Evolutionary conservation across 2,797 vertebrate species (phyloP), one percentile per base, ranked within the genome.

Genomic region (Sebastes alutus): DNA sequence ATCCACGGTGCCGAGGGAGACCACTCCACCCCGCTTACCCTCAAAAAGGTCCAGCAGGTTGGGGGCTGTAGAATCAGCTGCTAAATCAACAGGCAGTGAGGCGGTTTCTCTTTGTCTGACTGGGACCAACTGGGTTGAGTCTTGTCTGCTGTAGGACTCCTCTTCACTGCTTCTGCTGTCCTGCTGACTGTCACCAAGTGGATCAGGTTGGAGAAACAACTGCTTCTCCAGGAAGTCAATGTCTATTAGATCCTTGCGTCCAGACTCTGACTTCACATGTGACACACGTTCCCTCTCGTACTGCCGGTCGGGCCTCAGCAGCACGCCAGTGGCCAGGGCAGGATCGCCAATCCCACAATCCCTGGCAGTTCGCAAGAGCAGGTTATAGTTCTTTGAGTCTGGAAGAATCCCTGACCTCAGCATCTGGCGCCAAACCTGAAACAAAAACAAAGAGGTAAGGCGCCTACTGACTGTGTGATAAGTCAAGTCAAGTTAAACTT

Each of bases 351-450:
- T 94, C 38, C 96, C 96, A 64, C 99, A 99, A 88, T 98, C 97
- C 73, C 97, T 96, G 2, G 97, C 97, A 0, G 96, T 95, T 0
- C 94, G 94, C 70, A 99, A 88, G 67, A 99, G 94, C 81, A 99
- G 74, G 87, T 97, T 99, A 80, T 99, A 99, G 73, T 89, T 95
- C 66, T 96, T 92, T 2, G 69, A 84, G 78, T 96, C 89, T 0
- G 96, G 97, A 72, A 87, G 92, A 63, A 99, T 94, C 30, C 97
- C 96, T 18, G 97, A 90, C 2, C 20, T 92, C 13, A 96, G 81
- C 98, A 99, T 99, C 85, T 97, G 96, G 6, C 93, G 96, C 98
- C 98, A 99, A 69, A 99, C 94, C 99, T 99, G 92, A 79, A n/a
- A 65, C 1, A 75, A 82, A 71, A n/a, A 52, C 2, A 54, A 27